Base-by-base conservation (phyloP, 2,113 vertebrate genomes). In the Peromyscus maniculatus region DNA sequence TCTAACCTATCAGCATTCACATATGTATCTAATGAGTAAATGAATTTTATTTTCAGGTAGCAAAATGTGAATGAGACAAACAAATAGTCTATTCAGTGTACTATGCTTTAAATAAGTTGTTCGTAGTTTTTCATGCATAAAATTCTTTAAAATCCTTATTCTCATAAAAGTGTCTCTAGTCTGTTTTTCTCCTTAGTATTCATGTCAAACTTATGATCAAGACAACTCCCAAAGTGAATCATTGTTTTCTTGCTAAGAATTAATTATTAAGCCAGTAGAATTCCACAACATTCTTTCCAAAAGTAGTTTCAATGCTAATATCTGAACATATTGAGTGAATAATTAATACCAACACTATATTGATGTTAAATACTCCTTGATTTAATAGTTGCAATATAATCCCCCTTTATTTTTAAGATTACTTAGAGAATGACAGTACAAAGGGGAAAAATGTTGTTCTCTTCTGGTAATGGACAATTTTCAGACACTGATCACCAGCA, bases 11-110 rank as follows among this genome's bases (percentile, higher is more conserved):
- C 55, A 77, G 15, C 26, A 87, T 21, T 67, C 17, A 21, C 72
- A 66, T 87, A 46, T 91, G 67, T 79, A 69, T 55, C 89, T 95
- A 89, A 59, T 83, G 9, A 66, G 80, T 69, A 91, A 87, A 62
- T 91, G 11, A 91, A 17, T 64, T 21, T 10, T 49, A 49, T 72
- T 78, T 93, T 72, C 64, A 87, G 16, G 43, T 69, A 4, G 8
- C 5, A 82, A 89, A 94, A 75, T 87, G 5, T 0, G 67, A 2
- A 26, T 91, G 39, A 75, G 64, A 77, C 46, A 82, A 77, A 86
- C 62, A 69, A 69, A 49, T 55, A 15, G 77, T 57, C 0, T 36
- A 49, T 87, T 79, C 6, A 13, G 0, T 75, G 16, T 33, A 8
- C 26, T 72, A 13, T 67, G 9, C 10, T 67, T 67, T 83, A 89